Base-by-base conservation (phyloP, 2,888 invertebrate genomes). In the Andricus quercusramuli region DNA sequence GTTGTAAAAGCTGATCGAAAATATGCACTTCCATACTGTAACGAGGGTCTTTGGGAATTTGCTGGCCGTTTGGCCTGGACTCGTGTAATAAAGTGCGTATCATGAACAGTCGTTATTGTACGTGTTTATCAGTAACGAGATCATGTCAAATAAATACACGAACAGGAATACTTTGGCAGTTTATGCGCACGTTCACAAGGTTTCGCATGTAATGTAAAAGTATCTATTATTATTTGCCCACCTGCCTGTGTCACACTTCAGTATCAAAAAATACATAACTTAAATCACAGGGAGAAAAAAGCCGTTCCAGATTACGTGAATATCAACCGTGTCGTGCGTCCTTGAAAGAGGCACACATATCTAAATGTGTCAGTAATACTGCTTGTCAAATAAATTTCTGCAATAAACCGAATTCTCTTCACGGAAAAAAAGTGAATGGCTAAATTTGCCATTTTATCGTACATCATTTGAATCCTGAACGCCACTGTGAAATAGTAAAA, bases 41-140 rank as follows among this genome's bases (percentile, higher is more conserved):
- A 25, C 62, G 41, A 37, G 37, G 9, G 37, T 37, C 37, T 8
- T 37, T 66, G n/a, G 29, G 65, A 20, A 32, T 66, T 66, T 37
- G 66, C 9, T 37, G 20, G 20, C 11, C 3, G 11, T n/a, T 32
- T n/a, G n/a, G 17, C 66, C 66, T 66, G 41, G 66, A 66, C 66
- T 66, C n/a, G 66, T n/a, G 32, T 8, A 37, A 37, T 37, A 66
- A 37, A 66, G 37, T 41, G 41, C 67, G 67, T 67, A n/a, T 37
- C 9, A 41, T 67, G 37, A 37, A 17, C 37, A 37, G 37, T 66
- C 37, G n/a, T 9, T 37, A 37, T 32, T 68, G 22, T 70, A 25
- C 29, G n/a, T 56, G 56, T 74, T 51, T 74, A 56, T 74, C 67
- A 67, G 37, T 67, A n/a, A 67, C 20, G 37, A 67, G n/a, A 37